Evolutionary conservation across 2,888 invertebrate species (phyloP).

Genomic region (Sphecodes monilicornis): DNA sequence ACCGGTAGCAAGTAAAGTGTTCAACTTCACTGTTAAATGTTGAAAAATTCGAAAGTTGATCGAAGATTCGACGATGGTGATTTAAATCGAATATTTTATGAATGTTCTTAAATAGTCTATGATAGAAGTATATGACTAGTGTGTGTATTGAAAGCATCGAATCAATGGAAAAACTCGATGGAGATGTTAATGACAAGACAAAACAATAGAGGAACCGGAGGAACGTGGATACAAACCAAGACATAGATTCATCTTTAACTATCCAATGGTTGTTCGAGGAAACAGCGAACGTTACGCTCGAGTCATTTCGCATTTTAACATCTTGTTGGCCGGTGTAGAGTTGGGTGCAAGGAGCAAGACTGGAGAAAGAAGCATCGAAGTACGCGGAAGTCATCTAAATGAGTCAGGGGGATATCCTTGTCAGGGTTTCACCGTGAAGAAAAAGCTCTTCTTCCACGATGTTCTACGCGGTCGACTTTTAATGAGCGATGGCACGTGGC

Average conservation of each 20-base stretch:
- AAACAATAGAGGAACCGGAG: background rate
- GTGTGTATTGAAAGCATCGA: background rate
- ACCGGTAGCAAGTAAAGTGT: conserved; percentile 9
- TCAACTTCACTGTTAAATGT: background rate
- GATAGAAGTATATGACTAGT: background rate
- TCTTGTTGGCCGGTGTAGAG: conserved; percentile 24
- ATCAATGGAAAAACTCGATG: background rate
- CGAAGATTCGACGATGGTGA: background rate
- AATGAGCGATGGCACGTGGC: conserved; percentile 47
- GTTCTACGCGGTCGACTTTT: conserved; percentile 18
- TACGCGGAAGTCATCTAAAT: conserved; percentile 40
- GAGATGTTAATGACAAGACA: background rate
- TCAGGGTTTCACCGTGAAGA: background rate
- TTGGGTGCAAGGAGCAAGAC: conserved; percentile 10
- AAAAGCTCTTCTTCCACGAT: background rate
- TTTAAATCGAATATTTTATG: background rate
- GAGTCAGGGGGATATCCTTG: conserved; percentile 20
- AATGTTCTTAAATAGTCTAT: background rate
- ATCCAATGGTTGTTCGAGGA: conserved; percentile 53
- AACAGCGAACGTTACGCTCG: conserved; percentile 21
- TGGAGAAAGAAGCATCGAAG: conserved; percentile 14
- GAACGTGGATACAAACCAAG: background rate
- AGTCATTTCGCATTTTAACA: conserved; percentile 20
- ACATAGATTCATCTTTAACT: conserved; percentile 3
- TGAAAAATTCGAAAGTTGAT: background rate